Conservation (phyloP, 2,113 vertebrate genomes). For the Hyaena hyaena region DNA sequence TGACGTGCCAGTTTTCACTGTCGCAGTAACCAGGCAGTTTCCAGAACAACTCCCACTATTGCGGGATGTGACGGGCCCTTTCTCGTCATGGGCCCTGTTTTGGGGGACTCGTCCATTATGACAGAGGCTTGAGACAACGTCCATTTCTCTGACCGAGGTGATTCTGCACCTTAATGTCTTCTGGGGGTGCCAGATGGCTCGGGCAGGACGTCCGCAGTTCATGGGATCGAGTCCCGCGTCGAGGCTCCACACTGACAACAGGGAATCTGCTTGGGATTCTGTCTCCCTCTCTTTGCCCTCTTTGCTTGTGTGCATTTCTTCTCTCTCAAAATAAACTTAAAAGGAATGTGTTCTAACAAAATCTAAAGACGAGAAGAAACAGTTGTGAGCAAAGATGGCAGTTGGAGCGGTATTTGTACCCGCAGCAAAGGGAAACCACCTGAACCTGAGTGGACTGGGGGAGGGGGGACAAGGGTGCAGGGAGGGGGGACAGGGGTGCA, state of each 20-base stretch:
- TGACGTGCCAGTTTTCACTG: not conserved
- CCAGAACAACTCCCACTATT: not conserved
- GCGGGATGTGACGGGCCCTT: not conserved
- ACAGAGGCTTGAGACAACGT: not conserved
- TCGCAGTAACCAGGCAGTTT: not conserved
- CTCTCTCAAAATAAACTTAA: no score
- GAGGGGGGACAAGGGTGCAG: rapidly evolving
- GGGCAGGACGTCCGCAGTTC: no score
- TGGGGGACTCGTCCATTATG: rapidly evolving
- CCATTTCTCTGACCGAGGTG: not conserved
- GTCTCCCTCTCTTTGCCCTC: no score
- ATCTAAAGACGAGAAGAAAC: not conserved
- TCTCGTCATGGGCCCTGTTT: not conserved
- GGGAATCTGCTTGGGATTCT: no score
- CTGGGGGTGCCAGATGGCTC: not conserved
- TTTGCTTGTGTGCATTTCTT: no score
- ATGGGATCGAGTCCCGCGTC: no score
- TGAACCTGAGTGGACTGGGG: not conserved
- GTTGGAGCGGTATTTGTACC: not conserved
- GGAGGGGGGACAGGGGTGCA: rapidly evolving
- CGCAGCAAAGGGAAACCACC: not conserved
- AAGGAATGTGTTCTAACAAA: not conserved
- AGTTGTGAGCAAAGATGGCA: not conserved
- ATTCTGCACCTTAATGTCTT: not conserved
- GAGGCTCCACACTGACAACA: no score